Evolutionary conservation across 2,888 invertebrate species (phyloP).

Genomic region (Nipponacmea schrenckii): DNA sequence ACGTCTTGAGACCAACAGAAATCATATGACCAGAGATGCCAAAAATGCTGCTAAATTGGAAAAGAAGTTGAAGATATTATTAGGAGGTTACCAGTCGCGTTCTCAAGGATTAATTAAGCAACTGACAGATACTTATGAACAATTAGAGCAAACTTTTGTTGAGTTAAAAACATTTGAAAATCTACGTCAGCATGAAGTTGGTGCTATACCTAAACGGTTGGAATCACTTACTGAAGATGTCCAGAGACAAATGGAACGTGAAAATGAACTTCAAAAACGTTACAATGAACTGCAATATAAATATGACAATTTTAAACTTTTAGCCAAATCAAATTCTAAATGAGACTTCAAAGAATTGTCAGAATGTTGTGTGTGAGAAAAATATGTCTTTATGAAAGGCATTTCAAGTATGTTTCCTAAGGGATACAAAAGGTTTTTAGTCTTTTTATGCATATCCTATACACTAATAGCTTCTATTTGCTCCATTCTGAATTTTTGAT

Average conservation of each 20-base stretch:
- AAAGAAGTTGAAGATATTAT: slow-evolving; percentile 94
- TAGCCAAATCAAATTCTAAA: too few species aligned
- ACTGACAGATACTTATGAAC: slow-evolving; percentile 74
- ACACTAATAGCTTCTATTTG: too few species aligned
- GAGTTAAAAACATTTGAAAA: slow-evolving; percentile 92
- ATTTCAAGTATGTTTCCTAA: too few species aligned
- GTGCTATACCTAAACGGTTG: slow-evolving; percentile 89
- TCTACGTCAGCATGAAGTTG: slow-evolving; percentile 87
- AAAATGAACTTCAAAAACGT: slow-evolving; percentile 85
- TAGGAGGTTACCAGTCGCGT: slow-evolving; percentile 87
- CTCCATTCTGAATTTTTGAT: too few species aligned
- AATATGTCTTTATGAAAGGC: too few species aligned
- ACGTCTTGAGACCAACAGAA: slow-evolving; percentile 85
- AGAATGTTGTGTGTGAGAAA: too few species aligned
- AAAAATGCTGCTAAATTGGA: slow-evolving; percentile 97
- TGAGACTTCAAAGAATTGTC: too few species aligned
- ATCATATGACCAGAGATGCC: slow-evolving; percentile 96
- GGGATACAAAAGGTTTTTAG: too few species aligned
- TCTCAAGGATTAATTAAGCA: slow-evolving; percentile 90
- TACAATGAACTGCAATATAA: slow-evolving; percentile 77
- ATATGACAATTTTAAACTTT: slow-evolving; percentile 32
- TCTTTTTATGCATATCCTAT: too few species aligned
- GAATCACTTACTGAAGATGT: slow-evolving; percentile 93
- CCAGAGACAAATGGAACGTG: slow-evolving; percentile 88
- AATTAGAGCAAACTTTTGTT: slow-evolving; percentile 88